phyloP scores from a whole-genome alignment of 2,797 vertebrate species.

The Clarias laeviceps region DNA sequence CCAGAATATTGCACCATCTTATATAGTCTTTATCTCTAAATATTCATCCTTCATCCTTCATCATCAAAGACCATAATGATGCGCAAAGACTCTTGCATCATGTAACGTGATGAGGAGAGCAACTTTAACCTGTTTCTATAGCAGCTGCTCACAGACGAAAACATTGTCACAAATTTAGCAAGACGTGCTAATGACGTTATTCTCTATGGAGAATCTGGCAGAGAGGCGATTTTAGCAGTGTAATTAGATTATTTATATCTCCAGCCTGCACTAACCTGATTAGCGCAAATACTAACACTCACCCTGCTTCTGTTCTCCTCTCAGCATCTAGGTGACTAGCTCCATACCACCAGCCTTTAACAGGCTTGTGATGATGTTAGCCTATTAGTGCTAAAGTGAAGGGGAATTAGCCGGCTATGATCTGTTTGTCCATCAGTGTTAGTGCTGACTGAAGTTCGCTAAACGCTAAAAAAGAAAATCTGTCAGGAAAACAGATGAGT shows the following conservation, averaged over 20 bases:
- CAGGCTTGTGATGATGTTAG: constrained; percentile 68
- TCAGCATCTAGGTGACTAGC: constrained; percentile 66
- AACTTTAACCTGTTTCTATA: constrained; percentile 43
- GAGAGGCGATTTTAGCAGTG: constrained; percentile 52
- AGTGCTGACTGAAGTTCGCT: constrained; percentile 44
- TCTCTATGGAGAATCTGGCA: constrained; percentile 43
- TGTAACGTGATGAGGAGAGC: constrained; percentile 17
- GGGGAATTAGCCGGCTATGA: constrained; percentile 64
- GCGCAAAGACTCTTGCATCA: neutral
- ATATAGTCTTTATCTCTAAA: constrained; percentile 26
- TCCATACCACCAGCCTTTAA: constrained; percentile 66
- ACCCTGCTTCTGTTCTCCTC: constrained; percentile 39
- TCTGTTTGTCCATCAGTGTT: constrained; percentile 64
- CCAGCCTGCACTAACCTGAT: constrained; percentile 64
- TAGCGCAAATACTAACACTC: constrained; percentile 52
- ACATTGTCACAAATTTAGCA: constrained; percentile 39
- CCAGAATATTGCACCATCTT: constrained; percentile 15
- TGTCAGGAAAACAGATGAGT: constrained; percentile 57
- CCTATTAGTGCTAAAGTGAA: constrained; percentile 67
- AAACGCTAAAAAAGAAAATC: constrained; percentile 45
- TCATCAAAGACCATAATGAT: constrained; percentile 28
- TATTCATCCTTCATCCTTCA: constrained; percentile 45
- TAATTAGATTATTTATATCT: constrained; percentile 66
- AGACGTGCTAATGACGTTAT: constrained; percentile 52
- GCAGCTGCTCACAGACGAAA: constrained; percentile 15